Conservation (phyloP, 2,797 vertebrate species). For the Galaxias olidus region DNA sequence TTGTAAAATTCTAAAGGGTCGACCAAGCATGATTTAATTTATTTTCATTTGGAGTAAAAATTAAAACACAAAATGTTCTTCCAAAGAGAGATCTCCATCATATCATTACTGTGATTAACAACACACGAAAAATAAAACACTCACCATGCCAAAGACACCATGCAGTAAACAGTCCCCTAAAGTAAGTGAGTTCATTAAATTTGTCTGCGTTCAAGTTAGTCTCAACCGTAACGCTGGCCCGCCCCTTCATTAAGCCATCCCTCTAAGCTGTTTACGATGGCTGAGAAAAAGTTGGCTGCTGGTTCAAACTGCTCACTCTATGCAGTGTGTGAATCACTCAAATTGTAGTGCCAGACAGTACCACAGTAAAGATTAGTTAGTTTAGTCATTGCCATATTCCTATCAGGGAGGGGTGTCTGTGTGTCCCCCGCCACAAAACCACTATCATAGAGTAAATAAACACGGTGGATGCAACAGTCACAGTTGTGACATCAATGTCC, state of each 20-base stretch:
- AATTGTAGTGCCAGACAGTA: not conserved
- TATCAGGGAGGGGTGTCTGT: not conserved
- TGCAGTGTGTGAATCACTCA: not conserved
- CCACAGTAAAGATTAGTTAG: too few species aligned
- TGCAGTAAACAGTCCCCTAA: constrained; percentile 9
- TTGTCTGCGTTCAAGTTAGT: constrained; percentile 44
- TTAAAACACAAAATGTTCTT: not conserved
- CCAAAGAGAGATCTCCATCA: too few species aligned
- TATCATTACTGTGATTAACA: too few species aligned
- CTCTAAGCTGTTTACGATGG: not conserved
- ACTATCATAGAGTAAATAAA: constrained; percentile 9
- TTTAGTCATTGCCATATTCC: too few species aligned
- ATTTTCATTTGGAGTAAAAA: not conserved
- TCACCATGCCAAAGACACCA: not conserved
- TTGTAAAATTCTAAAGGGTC: constrained; percentile 6
- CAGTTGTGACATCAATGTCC: not conserved
- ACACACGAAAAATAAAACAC: not conserved
- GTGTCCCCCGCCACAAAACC: not conserved
- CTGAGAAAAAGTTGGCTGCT: not conserved
- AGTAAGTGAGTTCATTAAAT: constrained; percentile 40
- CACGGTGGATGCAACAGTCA: not conserved
- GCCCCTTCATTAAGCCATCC: not conserved
- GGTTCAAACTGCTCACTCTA: not conserved
- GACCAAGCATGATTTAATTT: constrained; percentile 27
- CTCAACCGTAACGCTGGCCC: not conserved